phyloP scores from a whole-genome alignment of 2,888 invertebrate species.

The Lasioglossum leucozonium region DNA sequence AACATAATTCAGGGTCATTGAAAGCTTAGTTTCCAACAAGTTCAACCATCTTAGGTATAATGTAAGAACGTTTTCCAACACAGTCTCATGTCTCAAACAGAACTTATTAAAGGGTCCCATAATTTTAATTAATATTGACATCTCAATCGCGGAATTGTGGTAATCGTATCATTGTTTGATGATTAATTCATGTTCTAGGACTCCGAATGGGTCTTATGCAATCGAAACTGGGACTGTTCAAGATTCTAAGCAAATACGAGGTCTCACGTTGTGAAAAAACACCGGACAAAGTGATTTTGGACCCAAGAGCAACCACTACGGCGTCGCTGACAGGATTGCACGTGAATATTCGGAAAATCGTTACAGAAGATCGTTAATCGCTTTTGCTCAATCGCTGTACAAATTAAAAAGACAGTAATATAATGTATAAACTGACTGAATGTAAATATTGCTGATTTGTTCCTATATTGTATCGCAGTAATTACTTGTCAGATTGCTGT shows the following conservation, averaged over 20 bases:
- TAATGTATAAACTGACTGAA: background rate
- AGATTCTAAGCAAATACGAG: conserved; percentile 74
- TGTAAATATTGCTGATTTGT: background rate
- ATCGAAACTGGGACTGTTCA: conserved; percentile 74
- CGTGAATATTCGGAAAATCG: conserved; percentile 60
- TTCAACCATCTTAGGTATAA: too few species aligned
- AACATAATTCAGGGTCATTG: too few species aligned
- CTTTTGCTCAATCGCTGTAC: too few species aligned
- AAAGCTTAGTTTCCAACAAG: too few species aligned
- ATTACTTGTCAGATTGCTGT: background rate
- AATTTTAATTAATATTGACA: too few species aligned
- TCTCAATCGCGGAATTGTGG: background rate
- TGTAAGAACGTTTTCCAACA: too few species aligned
- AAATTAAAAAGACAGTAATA: too few species aligned
- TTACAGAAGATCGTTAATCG: background rate
- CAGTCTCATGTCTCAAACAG: too few species aligned
- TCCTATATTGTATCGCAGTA: background rate
- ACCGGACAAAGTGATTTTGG: conserved; percentile 68
- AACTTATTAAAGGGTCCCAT: too few species aligned
- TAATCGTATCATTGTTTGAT: background rate
- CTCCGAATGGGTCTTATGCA: conserved; percentile 77
- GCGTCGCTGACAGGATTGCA: conserved; percentile 66
- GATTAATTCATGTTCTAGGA: conserved; percentile 61
- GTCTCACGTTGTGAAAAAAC: conserved; percentile 73
- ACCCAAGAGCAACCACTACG: conserved; percentile 68